These are phyloP conservation scores for Amitus sp. DNA, from an alignment of 2,888 invertebrate species.

Conservation along the genomic window DNA sequence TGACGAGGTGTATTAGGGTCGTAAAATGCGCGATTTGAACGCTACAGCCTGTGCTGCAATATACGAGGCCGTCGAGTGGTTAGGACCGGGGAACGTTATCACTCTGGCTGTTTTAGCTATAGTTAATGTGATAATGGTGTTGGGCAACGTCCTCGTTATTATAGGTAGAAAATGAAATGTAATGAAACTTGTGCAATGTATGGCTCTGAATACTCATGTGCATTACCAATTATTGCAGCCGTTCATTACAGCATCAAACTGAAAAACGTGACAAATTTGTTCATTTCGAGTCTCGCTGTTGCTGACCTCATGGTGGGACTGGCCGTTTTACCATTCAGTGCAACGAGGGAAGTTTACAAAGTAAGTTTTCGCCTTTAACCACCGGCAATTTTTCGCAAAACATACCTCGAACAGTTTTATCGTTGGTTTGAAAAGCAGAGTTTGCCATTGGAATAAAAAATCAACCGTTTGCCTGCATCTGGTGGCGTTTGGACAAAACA, in stretches of 20 bases:
- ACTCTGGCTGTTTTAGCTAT: constrained; percentile 83
- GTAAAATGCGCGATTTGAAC: constrained; percentile 80
- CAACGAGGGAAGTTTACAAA: constrained; percentile 93
- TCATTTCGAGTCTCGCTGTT: constrained; percentile 95
- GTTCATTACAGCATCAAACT: constrained; percentile 92
- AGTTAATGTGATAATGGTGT: constrained; percentile 88
- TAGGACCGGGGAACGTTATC: constrained; percentile 79
- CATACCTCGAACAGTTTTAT: too few species aligned
- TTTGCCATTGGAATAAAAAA: too few species aligned
- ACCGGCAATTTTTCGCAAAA: too few species aligned
- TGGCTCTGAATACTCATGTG: too few species aligned
- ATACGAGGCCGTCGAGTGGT: constrained; percentile 84
- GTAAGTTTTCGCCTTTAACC: constrained; percentile 66
- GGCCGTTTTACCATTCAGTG: constrained; percentile 94
- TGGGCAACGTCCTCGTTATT: constrained; percentile 92
- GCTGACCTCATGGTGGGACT: constrained; percentile 96
- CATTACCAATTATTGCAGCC: too few species aligned
- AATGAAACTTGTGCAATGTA: too few species aligned
- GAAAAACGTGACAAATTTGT: constrained; percentile 94
- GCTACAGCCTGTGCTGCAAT: constrained; percentile 84
- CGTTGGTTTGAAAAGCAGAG: too few species aligned
- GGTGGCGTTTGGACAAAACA: too few species aligned
- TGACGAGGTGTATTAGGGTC: constrained; percentile 56
- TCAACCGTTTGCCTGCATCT: too few species aligned
- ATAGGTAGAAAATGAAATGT: too few species aligned